Conservation (phyloP, 2,113 vertebrate genomes). For the Sylvietta virens region DNA sequence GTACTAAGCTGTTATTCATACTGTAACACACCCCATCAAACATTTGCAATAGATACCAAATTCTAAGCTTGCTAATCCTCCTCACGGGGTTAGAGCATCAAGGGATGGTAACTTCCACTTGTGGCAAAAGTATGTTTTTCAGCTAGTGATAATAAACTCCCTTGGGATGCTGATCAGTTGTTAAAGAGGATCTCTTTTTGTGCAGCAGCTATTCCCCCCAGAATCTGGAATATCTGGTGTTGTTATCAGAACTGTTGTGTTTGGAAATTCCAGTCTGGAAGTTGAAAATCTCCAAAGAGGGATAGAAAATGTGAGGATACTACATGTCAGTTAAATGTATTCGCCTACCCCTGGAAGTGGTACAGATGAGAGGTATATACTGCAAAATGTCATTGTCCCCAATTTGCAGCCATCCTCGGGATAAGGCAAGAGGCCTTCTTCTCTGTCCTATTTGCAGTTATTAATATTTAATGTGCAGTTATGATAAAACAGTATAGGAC, state of each 20-base stretch:
- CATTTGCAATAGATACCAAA: not conserved
- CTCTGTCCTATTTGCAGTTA: not conserved
- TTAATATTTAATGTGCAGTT: not conserved
- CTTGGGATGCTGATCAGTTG: not conserved
- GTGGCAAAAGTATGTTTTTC: not conserved
- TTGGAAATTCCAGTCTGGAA: not conserved
- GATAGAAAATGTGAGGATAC: not conserved
- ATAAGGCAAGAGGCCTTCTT: not conserved
- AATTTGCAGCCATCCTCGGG: not conserved
- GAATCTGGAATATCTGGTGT: not conserved
- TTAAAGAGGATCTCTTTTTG: not conserved
- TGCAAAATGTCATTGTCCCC: not conserved
- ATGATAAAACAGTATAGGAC: not conserved
- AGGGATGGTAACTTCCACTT: not conserved
- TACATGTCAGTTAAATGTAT: not conserved
- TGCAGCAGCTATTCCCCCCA: not conserved
- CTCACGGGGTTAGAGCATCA: not conserved
- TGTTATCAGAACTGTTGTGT: not conserved
- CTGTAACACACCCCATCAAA: not conserved
- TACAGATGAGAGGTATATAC: not conserved
- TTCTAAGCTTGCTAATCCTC: not conserved
- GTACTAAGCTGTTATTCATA: not conserved
- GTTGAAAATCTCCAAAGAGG: not conserved
- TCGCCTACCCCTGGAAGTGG: not conserved
- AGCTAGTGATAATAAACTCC: not conserved